Conservation (phyloP, 2,797 vertebrate species). For the Sebastiscus albofasciatus region DNA sequence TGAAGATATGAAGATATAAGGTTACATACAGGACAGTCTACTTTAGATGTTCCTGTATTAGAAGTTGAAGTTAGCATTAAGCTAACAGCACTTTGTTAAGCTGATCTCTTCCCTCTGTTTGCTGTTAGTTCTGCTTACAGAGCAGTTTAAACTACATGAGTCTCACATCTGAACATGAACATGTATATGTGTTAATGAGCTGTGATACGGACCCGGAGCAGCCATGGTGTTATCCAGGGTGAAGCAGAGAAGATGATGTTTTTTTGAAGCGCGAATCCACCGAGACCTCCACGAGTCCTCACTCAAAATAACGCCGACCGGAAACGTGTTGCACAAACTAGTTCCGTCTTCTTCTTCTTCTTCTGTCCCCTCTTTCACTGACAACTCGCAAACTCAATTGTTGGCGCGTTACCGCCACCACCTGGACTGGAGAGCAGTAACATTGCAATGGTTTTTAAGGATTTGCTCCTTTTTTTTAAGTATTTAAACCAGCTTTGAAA, state of each 20-base stretch:
- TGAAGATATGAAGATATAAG: accelerated
- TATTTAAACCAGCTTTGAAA: neutral
- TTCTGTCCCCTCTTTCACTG: neutral
- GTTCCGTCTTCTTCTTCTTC: slow-evolving; percentile 18
- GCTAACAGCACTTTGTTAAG: neutral
- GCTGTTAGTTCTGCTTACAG: neutral
- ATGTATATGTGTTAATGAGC: accelerated
- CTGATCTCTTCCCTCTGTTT: accelerated
- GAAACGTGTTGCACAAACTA: slow-evolving; percentile 42
- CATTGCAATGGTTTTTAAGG: neutral
- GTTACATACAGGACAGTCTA: accelerated
- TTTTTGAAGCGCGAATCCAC: neutral
- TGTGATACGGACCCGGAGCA: slow-evolving; percentile 43
- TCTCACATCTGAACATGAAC: accelerated
- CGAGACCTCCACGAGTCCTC: neutral
- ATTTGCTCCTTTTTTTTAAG: no score
- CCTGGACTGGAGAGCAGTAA: neutral
- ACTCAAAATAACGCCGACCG: slow-evolving; percentile 51
- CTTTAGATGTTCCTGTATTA: neutral
- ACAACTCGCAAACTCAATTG: neutral
- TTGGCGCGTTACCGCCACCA: slow-evolving; percentile 16
- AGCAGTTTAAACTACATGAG: neutral
- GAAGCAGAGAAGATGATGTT: neutral
- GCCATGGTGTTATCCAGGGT: slow-evolving; percentile 37
- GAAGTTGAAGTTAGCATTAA: neutral